Conservation (phyloP, 2,888 invertebrate species). For the Frankliniella fusca region DNA sequence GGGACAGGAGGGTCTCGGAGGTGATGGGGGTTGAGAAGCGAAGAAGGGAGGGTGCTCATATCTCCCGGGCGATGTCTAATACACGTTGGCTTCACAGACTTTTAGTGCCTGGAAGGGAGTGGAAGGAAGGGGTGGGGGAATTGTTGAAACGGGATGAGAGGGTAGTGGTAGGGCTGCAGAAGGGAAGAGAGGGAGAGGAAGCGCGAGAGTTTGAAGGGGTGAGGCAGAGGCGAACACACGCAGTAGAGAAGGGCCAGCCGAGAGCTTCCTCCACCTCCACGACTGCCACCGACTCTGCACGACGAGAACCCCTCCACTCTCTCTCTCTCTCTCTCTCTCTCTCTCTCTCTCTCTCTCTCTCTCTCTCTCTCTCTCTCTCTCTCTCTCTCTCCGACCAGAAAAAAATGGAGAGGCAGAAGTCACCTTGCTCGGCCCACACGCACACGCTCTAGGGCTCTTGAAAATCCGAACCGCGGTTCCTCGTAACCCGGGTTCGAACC, state of each 20-base stretch:
- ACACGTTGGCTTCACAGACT: conserved; percentile 3
- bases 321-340: background rate
- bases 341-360: background rate
- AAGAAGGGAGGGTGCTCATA: background rate
- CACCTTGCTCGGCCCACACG: too few species aligned
- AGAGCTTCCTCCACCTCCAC: too few species aligned
- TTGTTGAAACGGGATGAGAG: too few species aligned
- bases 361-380: background rate
- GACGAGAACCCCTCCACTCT: too few species aligned
- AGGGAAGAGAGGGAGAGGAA: background rate
- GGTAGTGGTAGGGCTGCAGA: too few species aligned
- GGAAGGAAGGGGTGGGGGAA: background rate
- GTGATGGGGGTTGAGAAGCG: background rate
- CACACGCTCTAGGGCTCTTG: too few species aligned
- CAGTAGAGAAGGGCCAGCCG: background rate
- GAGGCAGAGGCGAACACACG: background rate
- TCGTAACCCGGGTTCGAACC: too few species aligned
- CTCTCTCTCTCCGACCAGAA: background rate
- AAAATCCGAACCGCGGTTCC: too few species aligned
- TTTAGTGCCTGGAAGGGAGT: background rate
- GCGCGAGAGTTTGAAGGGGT: background rate
- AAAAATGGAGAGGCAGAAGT: too few species aligned
- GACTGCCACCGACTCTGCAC: background rate
- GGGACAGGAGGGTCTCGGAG: too few species aligned
- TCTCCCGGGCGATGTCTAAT: conserved; percentile 12